These are phyloP conservation scores for Pundamilia nyererei DNA, from an alignment of 2,113 vertebrate species.

Conservation along the genomic window DNA sequence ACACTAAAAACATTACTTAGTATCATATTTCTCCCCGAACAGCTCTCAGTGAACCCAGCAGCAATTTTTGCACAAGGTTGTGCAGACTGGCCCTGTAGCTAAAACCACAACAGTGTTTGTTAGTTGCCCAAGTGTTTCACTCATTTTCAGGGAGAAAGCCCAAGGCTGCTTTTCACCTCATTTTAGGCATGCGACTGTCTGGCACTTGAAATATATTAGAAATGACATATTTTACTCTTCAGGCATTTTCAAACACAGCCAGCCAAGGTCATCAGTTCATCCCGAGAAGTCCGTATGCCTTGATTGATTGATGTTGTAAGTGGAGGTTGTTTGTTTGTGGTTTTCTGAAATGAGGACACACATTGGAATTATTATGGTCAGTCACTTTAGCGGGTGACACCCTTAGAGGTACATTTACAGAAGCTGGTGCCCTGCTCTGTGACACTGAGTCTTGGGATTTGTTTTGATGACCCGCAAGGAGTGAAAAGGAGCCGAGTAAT, in stretches of 20 bases:
- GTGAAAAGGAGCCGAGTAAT: neutral
- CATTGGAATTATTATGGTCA: neutral
- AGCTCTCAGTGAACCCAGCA: neutral
- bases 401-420: neutral
- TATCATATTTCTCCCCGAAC: neutral
- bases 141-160: constrained; percentile 31
- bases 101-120: neutral
- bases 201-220: constrained; percentile 12
- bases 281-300: neutral
- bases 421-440: neutral
- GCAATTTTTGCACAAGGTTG: constrained; percentile 19
- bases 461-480: neutral
- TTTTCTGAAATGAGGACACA: neutral
- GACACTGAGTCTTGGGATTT: neutral
- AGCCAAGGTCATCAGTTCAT: constrained; percentile 22
- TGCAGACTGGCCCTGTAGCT: constrained; percentile 1
- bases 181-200: neutral
- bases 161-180: constrained; percentile 13
- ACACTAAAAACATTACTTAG: neutral
- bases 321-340: neutral
- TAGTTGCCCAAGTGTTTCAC: neutral
- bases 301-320: neutral
- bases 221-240: constrained; percentile 17
- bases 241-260: neutral
- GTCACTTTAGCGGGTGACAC: neutral